These are phyloP conservation scores for Nycticryphes semicollaris DNA, from an alignment of 2,113 vertebrate species.

Conservation along the genomic window DNA sequence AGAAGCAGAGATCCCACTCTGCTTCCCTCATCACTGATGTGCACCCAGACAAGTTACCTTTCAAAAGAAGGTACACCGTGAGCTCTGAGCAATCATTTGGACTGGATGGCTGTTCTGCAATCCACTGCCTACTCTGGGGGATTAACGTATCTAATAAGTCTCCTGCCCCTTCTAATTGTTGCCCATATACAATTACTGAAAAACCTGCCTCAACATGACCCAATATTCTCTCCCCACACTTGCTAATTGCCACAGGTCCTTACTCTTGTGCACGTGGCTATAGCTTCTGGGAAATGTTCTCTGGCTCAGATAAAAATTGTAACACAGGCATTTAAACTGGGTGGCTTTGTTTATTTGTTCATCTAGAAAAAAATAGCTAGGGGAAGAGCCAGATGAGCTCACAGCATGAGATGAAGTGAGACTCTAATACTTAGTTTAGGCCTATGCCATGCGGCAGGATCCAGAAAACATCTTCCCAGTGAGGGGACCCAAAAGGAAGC, in stretches of 20 bases:
- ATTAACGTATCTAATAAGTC: constrained; percentile 52
- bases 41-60: background rate
- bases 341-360: constrained; percentile 40
- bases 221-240: constrained; percentile 44
- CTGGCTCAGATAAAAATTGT: constrained; percentile 45
- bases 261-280: constrained; percentile 10
- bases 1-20: background rate
- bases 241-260: constrained; percentile 26
- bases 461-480: background rate
- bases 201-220: constrained; percentile 60
- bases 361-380: background rate
- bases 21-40: background rate
- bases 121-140: constrained; percentile 48
- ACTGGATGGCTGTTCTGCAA: constrained; percentile 48
- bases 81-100: constrained; percentile 46
- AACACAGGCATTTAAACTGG: constrained; percentile 29
- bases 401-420: background rate
- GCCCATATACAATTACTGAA: constrained; percentile 49
- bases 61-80: background rate
- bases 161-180: constrained; percentile 62
- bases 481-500: background rate
- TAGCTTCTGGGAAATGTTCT: constrained; percentile 26
- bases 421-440: background rate
- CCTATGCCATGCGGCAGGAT: background rate
- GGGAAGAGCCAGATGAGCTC: constrained; percentile 19